Conservation (phyloP, 2,888 invertebrate genomes). For the Tiphia femorata region DNA sequence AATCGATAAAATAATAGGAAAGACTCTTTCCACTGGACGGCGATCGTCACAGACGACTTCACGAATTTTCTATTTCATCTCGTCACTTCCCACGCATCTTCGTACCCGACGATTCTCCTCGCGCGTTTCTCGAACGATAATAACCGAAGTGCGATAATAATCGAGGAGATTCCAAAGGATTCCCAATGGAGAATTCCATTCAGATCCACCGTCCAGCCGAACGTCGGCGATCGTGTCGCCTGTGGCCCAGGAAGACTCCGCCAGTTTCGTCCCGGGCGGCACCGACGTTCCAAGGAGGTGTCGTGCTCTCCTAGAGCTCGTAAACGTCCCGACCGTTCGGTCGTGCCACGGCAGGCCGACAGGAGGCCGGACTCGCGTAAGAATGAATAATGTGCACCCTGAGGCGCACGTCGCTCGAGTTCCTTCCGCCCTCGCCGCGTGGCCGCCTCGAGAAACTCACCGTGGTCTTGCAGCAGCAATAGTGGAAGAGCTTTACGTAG, state of each 20-base stretch:
- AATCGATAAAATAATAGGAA: neutral
- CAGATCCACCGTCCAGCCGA: too few species aligned
- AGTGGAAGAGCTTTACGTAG: slow-evolving; percentile 81
- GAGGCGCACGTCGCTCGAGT: slow-evolving; percentile 74
- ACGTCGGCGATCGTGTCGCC: too few species aligned
- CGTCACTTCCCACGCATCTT: too few species aligned
- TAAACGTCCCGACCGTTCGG: slow-evolving; percentile 72
- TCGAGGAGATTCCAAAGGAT: too few species aligned
- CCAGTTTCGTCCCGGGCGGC: neutral
- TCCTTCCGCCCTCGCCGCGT: slow-evolving; percentile 70
- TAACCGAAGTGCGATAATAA: too few species aligned
- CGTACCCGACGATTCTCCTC: too few species aligned
- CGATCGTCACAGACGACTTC: slow-evolving; percentile 29
- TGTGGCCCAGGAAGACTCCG: too few species aligned
- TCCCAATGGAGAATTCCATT: too few species aligned
- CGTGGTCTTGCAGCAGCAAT: slow-evolving; percentile 85
- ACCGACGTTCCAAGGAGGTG: neutral
- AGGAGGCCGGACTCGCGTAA: slow-evolving; percentile 72
- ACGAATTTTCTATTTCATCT: too few species aligned
- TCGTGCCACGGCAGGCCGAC: slow-evolving; percentile 64
- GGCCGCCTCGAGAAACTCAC: slow-evolving; percentile 77
- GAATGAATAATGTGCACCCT: slow-evolving; percentile 81
- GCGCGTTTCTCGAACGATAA: too few species aligned
- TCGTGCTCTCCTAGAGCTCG: slow-evolving; percentile 66
- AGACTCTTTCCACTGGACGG: slow-evolving; percentile 32